These are phyloP conservation scores for Willowsia nigromaculata DNA, from an alignment of 2,888 invertebrate species.

Conservation along the genomic window DNA sequence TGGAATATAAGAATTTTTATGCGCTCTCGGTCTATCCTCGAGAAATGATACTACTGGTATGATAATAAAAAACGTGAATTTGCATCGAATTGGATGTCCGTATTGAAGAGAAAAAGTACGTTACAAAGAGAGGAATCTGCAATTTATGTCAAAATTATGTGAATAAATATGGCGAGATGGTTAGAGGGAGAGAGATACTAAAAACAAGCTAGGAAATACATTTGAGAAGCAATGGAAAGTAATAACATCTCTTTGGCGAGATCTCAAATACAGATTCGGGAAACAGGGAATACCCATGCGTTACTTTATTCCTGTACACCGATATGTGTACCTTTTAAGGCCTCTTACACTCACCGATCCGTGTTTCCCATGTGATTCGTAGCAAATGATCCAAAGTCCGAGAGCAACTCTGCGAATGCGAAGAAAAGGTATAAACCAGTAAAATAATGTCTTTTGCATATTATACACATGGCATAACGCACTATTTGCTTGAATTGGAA, in stretches of 20 bases:
- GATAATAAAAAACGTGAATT: constrained; percentile 59
- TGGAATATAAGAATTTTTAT: constrained; percentile 31
- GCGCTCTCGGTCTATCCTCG: neutral
- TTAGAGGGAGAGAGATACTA: neutral
- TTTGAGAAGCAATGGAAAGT: neutral
- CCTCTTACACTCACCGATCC: constrained; percentile 37
- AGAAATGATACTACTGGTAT: constrained; percentile 28
- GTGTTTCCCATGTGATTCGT: constrained; percentile 54
- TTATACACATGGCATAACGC: neutral
- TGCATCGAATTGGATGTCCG: constrained; percentile 51
- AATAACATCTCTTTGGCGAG: neutral
- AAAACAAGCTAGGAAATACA: neutral
- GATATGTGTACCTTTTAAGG: neutral
- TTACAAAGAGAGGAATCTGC: constrained; percentile 51
- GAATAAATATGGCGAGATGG: constrained; percentile 20
- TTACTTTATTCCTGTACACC: neutral
- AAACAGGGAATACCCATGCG: neutral
- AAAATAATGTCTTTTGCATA: neutral
- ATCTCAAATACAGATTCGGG: neutral
- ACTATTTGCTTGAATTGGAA: neutral
- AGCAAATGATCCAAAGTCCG: constrained; percentile 52
- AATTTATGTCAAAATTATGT: constrained; percentile 64
- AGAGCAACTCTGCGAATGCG: neutral
- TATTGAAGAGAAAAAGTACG: constrained; percentile 34
- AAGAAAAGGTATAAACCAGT: neutral